phyloP scores from a whole-genome alignment of 2,797 vertebrate species.

The Molothrus ater region DNA sequence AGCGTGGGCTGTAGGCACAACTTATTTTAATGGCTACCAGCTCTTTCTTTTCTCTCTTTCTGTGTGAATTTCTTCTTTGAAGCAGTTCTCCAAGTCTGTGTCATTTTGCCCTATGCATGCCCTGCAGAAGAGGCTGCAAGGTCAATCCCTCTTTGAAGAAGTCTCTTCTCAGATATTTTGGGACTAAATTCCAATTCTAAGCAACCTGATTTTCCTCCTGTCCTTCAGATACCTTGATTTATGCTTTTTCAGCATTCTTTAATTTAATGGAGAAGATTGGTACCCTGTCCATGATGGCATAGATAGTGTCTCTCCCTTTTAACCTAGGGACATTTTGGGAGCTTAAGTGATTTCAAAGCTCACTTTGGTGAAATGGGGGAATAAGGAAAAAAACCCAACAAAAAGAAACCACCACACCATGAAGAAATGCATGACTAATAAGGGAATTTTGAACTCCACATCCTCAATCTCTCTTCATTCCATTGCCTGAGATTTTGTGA shows the following conservation, averaged over 20 bases:
- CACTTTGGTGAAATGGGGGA: neutral
- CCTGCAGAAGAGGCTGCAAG: neutral
- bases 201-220: neutral
- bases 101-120: neutral
- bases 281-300: neutral
- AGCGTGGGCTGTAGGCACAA: neutral
- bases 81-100: neutral
- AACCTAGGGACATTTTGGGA: neutral
- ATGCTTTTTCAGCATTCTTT: neutral
- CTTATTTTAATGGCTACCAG: neutral
- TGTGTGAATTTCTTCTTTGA: neutral
- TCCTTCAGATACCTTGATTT: neutral
- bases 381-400: neutral
- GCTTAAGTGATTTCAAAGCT: neutral
- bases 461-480: neutral
- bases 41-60: neutral
- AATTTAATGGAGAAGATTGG: neutral
- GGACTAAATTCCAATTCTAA: neutral
- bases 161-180: neutral
- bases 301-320: neutral
- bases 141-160: neutral
- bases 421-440: neutral
- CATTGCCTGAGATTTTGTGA: neutral
- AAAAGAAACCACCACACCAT: neutral
- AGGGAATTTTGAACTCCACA: neutral